Evolutionary conservation across 1,140 invertebrate genomes (phyloP).

Genomic region (Drosophila lacertosa): DNA sequence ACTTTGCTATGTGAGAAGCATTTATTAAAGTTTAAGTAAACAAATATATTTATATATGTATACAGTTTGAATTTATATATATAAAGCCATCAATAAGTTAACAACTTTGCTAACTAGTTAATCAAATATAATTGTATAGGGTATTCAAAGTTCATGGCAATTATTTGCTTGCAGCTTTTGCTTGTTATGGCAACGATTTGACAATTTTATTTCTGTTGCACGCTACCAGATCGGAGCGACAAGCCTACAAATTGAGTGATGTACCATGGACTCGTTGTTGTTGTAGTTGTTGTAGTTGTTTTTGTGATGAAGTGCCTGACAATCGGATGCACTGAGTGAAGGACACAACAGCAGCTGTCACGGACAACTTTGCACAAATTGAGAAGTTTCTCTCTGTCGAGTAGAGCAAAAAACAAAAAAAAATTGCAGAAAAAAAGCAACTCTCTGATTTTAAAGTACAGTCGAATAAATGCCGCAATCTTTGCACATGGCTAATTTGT

Average conservation of each 20-base stretch:
- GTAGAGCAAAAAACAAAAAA: neutral
- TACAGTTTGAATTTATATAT: too few species aligned
- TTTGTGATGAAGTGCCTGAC: slow-evolving; percentile 16
- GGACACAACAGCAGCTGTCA: slow-evolving; percentile 29
- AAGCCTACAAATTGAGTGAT: slow-evolving; percentile 61
- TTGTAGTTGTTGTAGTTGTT: neutral
- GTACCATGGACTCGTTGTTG: slow-evolving; percentile 13
- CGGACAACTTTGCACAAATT: slow-evolving; percentile 27
- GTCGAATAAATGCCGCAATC: neutral
- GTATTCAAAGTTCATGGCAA: slow-evolving; percentile 16
- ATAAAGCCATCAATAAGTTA: too few species aligned
- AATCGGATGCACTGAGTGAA: slow-evolving; percentile 18
- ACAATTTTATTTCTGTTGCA: slow-evolving; percentile 36
- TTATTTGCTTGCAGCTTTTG: neutral
- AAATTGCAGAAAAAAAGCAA: slow-evolving; percentile 10
- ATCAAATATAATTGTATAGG: neutral
- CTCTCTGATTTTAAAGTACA: slow-evolving; percentile 9
- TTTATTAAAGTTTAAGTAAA: neutral
- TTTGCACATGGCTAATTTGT: slow-evolving; percentile 7
- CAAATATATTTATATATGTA: too few species aligned
- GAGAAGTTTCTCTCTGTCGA: slow-evolving; percentile 23
- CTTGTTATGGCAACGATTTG: slow-evolving; percentile 23
- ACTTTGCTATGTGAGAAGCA: too few species aligned
- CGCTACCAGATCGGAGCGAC: slow-evolving; percentile 24
- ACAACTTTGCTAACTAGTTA: too few species aligned